Evolutionary conservation across 2,113 vertebrate species (phyloP), one percentile per base, ranked within the genome.

Genomic region (Trogon surrucura): DNA sequence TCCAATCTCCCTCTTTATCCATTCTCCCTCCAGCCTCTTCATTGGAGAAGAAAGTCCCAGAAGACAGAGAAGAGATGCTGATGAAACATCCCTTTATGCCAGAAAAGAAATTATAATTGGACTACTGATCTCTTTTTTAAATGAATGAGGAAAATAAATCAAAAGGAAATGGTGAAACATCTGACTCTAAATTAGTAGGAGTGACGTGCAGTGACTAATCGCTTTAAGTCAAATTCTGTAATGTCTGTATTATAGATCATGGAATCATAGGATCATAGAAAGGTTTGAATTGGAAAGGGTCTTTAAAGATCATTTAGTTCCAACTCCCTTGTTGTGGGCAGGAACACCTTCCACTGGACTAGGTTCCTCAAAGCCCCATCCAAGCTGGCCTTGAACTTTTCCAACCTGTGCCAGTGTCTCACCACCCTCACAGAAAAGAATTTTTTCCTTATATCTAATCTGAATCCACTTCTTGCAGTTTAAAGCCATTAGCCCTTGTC

Each of bases 401-500:
- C 21, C 36, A 79, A 34, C 27, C 3, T 64, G 9, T 26, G 1
- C 9, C 64, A 84, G 10, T 1, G 34, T 4, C 19, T 82, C 8
- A 44, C 1, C 5, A 80, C 14, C 1, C 5, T 71, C 11, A 32
- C 4, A 1, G 4, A 2, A 27, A 27, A 45, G 10, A 41, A 10
- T 41, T 41, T 69, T 7, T 48, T 73, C 25, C 5, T 69, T 47
- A 72, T 16, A 3, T 50, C 23, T 3, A 30, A 7, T n/a, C 21
- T 21, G 71, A 60, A 62, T 4, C 10, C 32, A 2, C 1, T 3
- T 9, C 14, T 94, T 71, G 50, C 13, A 41, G 30, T n/a, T 65
- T 60, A 62, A 50, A 82, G 7, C 6, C 0, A 0, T 11, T 50
- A 7, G 3, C 6, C 6, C 19, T 53, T 54, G 19, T 34, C 13